Conservation (phyloP, 2,888 invertebrate genomes). For the Spodoptera exigua region DNA sequence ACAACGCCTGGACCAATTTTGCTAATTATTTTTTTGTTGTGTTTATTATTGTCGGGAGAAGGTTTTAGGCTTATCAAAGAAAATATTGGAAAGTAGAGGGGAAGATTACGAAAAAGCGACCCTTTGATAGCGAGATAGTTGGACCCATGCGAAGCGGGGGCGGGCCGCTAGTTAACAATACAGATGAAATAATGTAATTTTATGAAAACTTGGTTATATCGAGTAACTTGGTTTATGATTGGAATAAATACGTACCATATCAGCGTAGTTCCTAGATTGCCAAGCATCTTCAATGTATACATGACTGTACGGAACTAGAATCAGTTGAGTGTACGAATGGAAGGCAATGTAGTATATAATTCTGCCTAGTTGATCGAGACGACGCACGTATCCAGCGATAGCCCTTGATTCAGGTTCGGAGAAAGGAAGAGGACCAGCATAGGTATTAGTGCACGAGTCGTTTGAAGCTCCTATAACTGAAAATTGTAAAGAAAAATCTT, state of each 20-base stretch:
- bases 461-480: conserved; percentile 78
- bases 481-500: conserved; percentile 32
- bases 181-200: not conserved
- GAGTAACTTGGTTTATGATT: not conserved
- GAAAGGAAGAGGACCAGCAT: conserved; percentile 83
- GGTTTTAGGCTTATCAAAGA: too few species aligned
- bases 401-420: conserved; percentile 89
- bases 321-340: conserved; percentile 89
- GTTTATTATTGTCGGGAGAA: too few species aligned
- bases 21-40: too few species aligned
- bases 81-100: too few species aligned
- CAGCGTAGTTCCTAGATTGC: conserved; percentile 72
- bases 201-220: not conserved
- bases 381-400: conserved; percentile 74
- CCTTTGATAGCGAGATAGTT: too few species aligned
- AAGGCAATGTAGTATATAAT: conserved; percentile 87
- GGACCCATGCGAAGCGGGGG: too few species aligned
- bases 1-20: too few species aligned
- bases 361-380: conserved; percentile 62
- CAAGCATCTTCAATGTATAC: conserved; percentile 56
- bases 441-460: conserved; percentile 85
- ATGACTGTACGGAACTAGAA: conserved; percentile 87
- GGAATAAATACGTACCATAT: conserved; percentile 72
- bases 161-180: too few species aligned
- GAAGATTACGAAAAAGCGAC: too few species aligned